A percentile compares a stretch with the other conserved stretches of the same genome.
Conservation (phyloP, 2,888 invertebrate species). For the Scaptomyza tumidula region DNA sequence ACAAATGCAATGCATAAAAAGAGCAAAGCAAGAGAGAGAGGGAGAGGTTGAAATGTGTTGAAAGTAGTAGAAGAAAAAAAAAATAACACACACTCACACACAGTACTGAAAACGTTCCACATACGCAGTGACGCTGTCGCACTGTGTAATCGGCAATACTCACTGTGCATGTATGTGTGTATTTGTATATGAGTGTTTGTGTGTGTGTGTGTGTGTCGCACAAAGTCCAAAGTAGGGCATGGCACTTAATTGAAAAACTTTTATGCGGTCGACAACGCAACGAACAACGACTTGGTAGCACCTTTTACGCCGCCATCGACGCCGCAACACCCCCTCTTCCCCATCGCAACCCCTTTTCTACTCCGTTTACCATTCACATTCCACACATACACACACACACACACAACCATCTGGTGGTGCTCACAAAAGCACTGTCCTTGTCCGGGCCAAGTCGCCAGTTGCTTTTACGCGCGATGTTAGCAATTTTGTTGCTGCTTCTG, state of each 20-base stretch:
- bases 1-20: conserved; percentile 2
- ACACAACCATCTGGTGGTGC: conserved; percentile 34
- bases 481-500: conserved; percentile 24
- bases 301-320: conserved; percentile 28
- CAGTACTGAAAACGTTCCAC: conserved; percentile 35
- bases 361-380: conserved; percentile 8
- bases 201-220: conserved; percentile 27
- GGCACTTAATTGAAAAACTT: conserved; percentile 73
- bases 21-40: neutral
- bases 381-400: conserved; percentile 5
- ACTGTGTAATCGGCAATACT: conserved; percentile 59
- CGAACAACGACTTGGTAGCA: conserved; percentile 37
- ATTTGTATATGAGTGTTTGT: conserved; percentile 12
- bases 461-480: conserved; percentile 18
- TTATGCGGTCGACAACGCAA: conserved; percentile 69
- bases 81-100: too few relatives aligned
- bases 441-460: conserved; percentile 16
- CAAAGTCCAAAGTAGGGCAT: conserved; percentile 68
- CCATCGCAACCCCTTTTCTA: neutral
- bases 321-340: conserved; percentile 2
- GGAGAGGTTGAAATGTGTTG: neutral
- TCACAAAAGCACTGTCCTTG: conserved; percentile 43
- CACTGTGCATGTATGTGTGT: conserved; percentile 27
- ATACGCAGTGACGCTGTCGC: conserved; percentile 45
- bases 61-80: conserved; percentile 3